phyloP scores from a whole-genome alignment of 2,888 invertebrate genomes.

The Chymomyza fuscimana region DNA sequence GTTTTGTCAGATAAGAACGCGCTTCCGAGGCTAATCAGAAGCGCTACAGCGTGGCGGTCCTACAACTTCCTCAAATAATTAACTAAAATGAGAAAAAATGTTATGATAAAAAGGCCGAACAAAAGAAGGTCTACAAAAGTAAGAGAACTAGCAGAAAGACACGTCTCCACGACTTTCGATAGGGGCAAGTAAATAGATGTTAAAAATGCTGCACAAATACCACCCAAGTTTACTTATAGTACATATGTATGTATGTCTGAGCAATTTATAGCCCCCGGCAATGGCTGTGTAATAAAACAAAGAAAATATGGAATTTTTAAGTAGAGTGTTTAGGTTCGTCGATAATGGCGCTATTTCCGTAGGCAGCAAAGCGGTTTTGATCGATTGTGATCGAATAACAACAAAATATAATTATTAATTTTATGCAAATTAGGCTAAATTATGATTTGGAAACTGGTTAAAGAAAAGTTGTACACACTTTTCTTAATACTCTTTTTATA shows the following conservation, averaged over 20 bases:
- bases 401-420: background rate
- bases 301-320: background rate
- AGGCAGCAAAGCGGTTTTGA: background rate
- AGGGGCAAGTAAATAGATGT: slow-evolving; percentile 39
- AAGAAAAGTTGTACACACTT: background rate
- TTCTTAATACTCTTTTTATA: no score
- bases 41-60: background rate
- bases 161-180: slow-evolving; percentile 33
- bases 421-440: background rate
- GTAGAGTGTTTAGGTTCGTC: background rate
- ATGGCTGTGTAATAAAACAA: background rate
- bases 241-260: background rate
- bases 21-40: background rate
- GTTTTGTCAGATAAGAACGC: slow-evolving; percentile 44
- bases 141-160: slow-evolving; percentile 24
- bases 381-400: background rate
- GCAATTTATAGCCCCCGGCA: background rate
- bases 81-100: slow-evolving; percentile 45
- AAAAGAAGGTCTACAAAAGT: slow-evolving; percentile 20
- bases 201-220: background rate
- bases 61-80: slow-evolving; percentile 62
- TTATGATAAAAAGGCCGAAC: background rate
- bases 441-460: background rate
- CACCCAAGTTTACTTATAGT: background rate
- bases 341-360: background rate